Evolutionary conservation across 2,888 invertebrate species (phyloP).

Genomic region (Notodonta ziczac): DNA sequence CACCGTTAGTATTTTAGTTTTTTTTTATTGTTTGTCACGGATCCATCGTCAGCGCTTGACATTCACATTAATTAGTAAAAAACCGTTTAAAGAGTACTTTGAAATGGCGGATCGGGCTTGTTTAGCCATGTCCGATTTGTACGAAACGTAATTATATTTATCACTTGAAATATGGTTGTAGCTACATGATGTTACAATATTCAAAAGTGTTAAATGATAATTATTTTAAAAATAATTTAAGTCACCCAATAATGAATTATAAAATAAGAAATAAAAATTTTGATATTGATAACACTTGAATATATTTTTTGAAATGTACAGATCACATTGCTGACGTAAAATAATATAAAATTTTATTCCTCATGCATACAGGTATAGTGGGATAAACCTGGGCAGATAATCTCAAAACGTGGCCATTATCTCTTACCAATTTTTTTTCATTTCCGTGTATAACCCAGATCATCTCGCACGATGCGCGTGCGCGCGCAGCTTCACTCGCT

Average conservation of each 20-base stretch:
- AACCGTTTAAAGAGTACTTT: background rate
- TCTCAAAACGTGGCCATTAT: conserved; percentile 21
- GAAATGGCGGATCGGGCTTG: background rate
- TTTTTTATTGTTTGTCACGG: conserved; percentile 13
- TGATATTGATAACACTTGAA: too few relatives aligned
- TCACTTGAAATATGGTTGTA: too few relatives aligned
- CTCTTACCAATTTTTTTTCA: conserved; percentile 15
- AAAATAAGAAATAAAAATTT: too few relatives aligned
- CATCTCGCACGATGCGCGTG: conserved; percentile 4
- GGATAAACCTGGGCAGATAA: background rate
- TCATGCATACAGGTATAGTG: conserved; percentile 1
- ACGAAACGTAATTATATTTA: background rate
- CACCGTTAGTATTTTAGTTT: conserved; percentile 27
- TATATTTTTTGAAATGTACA: too few relatives aligned
- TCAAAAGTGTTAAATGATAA: too few relatives aligned
- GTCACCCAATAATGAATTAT: too few relatives aligned
- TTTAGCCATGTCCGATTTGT: background rate
- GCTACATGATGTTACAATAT: too few relatives aligned
- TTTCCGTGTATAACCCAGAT: conserved; percentile 4
- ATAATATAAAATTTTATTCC: too few relatives aligned
- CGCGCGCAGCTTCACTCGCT: conserved; percentile 30
- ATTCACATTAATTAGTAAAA: conserved; percentile 24
- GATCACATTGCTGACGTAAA: too few relatives aligned
- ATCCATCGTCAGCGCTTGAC: conserved; percentile 25
- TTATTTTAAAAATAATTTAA: too few relatives aligned